Base-by-base conservation (phyloP, 2,888 invertebrate genomes). In the Metacarcinus magister region DNA sequence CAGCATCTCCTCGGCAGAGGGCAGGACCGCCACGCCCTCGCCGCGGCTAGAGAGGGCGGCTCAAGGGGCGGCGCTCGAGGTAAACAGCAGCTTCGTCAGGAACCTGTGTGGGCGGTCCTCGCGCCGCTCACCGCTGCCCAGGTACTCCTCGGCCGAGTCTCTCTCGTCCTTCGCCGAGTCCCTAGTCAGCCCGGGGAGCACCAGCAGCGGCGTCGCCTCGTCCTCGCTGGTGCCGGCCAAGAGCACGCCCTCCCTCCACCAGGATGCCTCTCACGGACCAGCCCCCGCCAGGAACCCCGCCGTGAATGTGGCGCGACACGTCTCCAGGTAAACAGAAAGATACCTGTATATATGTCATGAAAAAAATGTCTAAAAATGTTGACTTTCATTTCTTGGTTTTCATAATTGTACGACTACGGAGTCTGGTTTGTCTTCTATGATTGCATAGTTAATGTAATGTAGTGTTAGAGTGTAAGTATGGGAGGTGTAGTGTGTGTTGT, bases 131-230 rank as follows among this genome's bases (percentile, higher is more conserved):
- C 96, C 96, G 7, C 67, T 96, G 60, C 95, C 92, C 23, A 44
- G 92, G 32, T 95, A 95, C 32, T 94, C 96, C 48, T 96, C 96
- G 28, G 96, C 95, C n/a, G 96, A 96, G 89, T 95, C 94, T 32
- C 96, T 96, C 67, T 82, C 94, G 87, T 96, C 96, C 95, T 96
- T 96, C 92, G 96, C 96, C 92, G 96, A 96, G 93, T 96, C 96
- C n/a, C 95, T 96, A 91, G 96, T 96, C 60, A 96, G 54, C 67
- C 96, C 96, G 5, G 93, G 94, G 19, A 93, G 95, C 28, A 89
- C 60, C 92, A 28, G 48, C 16, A 48, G 87, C 87, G 32, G 54
- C 32, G 48, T 75, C 16, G 23, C 91, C 23, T 94, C 96, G 23
- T 95, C 95, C 39, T 60, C 93, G 28, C 94, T 96, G 60, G 95